Conservation (phyloP, 2,797 vertebrate genomes). For the Limosa lapponica region DNA sequence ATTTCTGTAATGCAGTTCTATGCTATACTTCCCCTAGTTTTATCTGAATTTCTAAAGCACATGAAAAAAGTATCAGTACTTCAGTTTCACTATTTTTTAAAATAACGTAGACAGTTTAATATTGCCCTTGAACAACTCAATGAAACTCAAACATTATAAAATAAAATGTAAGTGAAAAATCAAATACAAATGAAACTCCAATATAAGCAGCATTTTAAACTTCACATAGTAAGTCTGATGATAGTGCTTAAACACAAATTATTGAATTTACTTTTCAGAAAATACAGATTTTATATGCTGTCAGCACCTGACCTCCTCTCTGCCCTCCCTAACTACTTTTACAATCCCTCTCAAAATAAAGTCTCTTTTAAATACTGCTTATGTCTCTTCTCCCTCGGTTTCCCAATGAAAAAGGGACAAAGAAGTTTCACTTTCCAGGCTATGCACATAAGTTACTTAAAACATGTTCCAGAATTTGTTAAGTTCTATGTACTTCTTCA, state of each 20-base stretch:
- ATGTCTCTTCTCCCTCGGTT: not conserved
- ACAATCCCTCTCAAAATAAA: not conserved
- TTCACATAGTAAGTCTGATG: not conserved
- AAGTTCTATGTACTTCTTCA: not conserved
- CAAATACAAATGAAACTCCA: not conserved
- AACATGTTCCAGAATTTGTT: not conserved
- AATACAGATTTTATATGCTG: not conserved
- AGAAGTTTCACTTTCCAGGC: not conserved
- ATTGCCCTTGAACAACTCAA: not conserved
- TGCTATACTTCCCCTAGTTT: not conserved
- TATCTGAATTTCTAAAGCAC: not conserved
- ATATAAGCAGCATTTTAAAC: not conserved
- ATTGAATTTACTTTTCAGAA: not conserved
- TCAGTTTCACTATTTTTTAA: not conserved
- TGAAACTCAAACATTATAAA: not conserved
- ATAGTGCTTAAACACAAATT: no score
- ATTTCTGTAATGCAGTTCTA: not conserved
- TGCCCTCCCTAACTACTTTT: not conserved
- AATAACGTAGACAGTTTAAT: not conserved
- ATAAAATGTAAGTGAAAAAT: not conserved
- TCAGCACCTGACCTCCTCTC: not conserved
- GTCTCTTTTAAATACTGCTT: not conserved
- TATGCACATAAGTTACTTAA: not conserved
- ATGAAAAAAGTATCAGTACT: not conserved
- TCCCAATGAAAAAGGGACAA: not conserved